These are phyloP conservation scores for Cyphomyrus plagiostoma DNA, from an alignment of 2,113 vertebrate genomes.

Conservation along the genomic window DNA sequence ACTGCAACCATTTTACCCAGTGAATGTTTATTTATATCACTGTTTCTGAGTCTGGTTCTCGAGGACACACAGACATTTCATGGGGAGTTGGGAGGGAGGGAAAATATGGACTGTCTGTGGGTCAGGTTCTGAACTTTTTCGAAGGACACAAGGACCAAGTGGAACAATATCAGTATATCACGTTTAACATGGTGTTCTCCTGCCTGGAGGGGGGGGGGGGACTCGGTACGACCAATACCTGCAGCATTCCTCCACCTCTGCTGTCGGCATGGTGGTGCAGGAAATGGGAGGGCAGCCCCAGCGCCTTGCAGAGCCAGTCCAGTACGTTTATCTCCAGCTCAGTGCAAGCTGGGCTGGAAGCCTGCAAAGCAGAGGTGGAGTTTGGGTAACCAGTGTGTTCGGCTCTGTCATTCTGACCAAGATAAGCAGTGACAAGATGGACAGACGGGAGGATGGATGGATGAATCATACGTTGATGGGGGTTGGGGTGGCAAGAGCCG, in stretches of 20 bases:
- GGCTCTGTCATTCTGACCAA: not conserved
- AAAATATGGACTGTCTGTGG: not conserved
- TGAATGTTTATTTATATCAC: not conserved
- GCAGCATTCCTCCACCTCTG: slow-evolving; percentile 82
- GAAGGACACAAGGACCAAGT: not conserved
- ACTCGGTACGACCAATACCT: slow-evolving; percentile 58
- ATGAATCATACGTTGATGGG: not conserved
- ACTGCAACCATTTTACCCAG: not conserved
- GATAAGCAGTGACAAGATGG: not conserved
- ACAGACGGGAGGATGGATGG: not conserved
- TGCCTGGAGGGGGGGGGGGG: not conserved
- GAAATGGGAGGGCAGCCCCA: slow-evolving; percentile 84
- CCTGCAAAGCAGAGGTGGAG: slow-evolving; percentile 53
- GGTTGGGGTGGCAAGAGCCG: too few species aligned
- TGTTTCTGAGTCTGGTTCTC: not conserved
- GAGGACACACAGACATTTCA: not conserved
- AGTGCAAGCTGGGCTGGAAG: slow-evolving; percentile 89
- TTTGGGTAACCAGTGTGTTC: not conserved
- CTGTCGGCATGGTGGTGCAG: slow-evolving; percentile 78
- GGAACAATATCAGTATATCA: not conserved
- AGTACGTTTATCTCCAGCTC: slow-evolving; percentile 92
- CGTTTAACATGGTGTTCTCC: not conserved
- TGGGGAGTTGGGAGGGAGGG: not conserved
- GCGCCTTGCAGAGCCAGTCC: slow-evolving; percentile 93
- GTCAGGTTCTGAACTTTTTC: not conserved